phyloP scores from a whole-genome alignment of 2,888 invertebrate species.

The Tenthredo notha region DNA sequence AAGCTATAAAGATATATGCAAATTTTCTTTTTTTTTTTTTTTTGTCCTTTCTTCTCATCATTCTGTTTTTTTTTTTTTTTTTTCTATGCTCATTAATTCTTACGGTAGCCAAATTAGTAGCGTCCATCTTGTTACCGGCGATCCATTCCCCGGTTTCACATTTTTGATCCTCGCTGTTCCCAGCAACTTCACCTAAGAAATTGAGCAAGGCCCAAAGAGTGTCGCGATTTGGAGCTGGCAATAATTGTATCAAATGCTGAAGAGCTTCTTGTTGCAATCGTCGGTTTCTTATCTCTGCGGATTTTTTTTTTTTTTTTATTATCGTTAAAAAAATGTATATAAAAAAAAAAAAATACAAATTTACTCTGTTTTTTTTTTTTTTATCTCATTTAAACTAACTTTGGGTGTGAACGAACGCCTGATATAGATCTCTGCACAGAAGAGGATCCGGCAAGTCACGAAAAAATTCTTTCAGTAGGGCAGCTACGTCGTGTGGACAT shows the following conservation, averaged over 20 bases:
- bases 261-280: conserved; percentile 91
- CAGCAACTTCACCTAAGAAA: conserved; percentile 89
- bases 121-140: conserved; percentile 96
- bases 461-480: conserved; percentile 95
- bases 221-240: conserved; percentile 94
- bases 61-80: not conserved
- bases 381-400: conserved; percentile 82
- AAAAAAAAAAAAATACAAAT: too few species aligned
- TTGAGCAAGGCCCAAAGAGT: conserved; percentile 91
- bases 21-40: not conserved
- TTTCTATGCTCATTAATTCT: conserved; percentile 57
- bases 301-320: too few species aligned
- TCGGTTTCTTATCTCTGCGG: conserved; percentile 89
- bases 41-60: not conserved
- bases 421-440: conserved; percentile 93
- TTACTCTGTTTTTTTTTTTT: not conserved
- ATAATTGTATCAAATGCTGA: conserved; percentile 90
- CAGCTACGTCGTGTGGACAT: conserved; percentile 96
- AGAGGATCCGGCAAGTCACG: conserved; percentile 95
- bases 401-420: conserved; percentile 94
- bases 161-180: conserved; percentile 85
- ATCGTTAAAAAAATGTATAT: too few species aligned
- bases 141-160: conserved; percentile 82
- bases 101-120: conserved; percentile 91
- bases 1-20: not conserved